Evolutionary conservation across 2,888 invertebrate species (phyloP).

Genomic region (Phorcus lineatus): DNA sequence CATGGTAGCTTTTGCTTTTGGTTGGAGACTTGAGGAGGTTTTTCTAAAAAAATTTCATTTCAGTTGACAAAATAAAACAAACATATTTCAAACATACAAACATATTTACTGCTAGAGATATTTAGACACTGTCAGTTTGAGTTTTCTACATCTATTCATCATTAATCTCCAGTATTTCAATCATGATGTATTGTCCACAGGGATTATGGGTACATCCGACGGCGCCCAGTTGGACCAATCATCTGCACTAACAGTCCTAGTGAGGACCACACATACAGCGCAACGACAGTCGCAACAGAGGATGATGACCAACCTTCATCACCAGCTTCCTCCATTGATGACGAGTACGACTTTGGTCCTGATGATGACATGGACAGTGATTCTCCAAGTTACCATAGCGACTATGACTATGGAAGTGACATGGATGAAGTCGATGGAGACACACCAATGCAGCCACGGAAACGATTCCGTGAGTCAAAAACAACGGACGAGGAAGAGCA

Average conservation of each 20-base stretch:
- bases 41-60: no score
- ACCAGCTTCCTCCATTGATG: slow-evolving; percentile 75
- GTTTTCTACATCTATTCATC: neutral
- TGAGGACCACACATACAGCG: slow-evolving; percentile 94
- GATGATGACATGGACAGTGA: slow-evolving; percentile 43
- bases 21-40: no score
- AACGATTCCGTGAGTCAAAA: slow-evolving; percentile 27
- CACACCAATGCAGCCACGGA: slow-evolving; percentile 33
- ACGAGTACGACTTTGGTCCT: slow-evolving; percentile 74
- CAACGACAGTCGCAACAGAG: slow-evolving; percentile 56
- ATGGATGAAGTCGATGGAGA: slow-evolving; percentile 65
- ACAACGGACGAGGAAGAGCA: slow-evolving; percentile 71
- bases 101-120: neutral
- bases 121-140: neutral
- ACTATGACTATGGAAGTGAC: slow-evolving; percentile 48
- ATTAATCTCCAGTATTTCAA: neutral
- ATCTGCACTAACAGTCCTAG: slow-evolving; percentile 91
- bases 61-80: no score
- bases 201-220: slow-evolving; percentile 6
- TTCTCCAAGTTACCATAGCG: slow-evolving; percentile 43
- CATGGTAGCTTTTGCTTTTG: no score
- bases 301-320: slow-evolving; percentile 57
- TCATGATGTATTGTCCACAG: neutral
- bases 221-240: slow-evolving; percentile 47
- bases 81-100: neutral